phyloP scores from a whole-genome alignment of 1,140 invertebrate species.

The Microvelia longipes region DNA sequence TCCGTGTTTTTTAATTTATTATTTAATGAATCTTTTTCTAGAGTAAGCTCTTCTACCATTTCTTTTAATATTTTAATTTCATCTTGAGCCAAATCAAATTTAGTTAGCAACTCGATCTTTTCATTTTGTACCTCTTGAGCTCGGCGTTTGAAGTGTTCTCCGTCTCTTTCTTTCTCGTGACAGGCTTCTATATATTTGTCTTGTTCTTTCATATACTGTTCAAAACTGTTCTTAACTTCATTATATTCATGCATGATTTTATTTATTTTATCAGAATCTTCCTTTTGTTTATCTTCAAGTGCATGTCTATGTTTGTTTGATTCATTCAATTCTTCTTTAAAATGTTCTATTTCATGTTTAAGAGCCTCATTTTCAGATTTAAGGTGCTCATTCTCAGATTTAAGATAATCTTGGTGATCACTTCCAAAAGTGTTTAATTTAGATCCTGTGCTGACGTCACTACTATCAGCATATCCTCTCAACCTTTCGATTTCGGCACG shows the following conservation, averaged over 20 bases:
- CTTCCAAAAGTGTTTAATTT: too few species aligned
- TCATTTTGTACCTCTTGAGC: not conserved
- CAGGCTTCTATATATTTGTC: not conserved
- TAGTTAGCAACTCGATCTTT: not conserved
- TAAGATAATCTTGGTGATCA: not conserved
- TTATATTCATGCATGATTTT: not conserved
- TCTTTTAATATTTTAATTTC: not conserved
- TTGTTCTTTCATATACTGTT: too few species aligned
- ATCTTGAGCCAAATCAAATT: not conserved
- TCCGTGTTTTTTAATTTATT: not conserved
- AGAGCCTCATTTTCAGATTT: not conserved
- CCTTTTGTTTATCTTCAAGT: too few species aligned
- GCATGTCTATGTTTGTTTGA: not conserved
- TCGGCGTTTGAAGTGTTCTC: not conserved
- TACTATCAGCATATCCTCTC: not conserved
- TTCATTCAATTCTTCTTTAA: not conserved
- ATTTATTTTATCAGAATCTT: too few species aligned
- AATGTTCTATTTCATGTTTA: not conserved
- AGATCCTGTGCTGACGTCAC: too few species aligned
- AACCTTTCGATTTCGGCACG: not conserved
- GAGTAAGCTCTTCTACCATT: not conserved
- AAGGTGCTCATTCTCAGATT: not conserved
- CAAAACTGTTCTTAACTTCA: too few species aligned
- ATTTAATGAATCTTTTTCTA: not conserved
- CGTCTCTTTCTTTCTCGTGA: not conserved